Evolutionary conservation across 2,797 vertebrate species (phyloP).

Genomic region (Bradypodion pumilum): DNA sequence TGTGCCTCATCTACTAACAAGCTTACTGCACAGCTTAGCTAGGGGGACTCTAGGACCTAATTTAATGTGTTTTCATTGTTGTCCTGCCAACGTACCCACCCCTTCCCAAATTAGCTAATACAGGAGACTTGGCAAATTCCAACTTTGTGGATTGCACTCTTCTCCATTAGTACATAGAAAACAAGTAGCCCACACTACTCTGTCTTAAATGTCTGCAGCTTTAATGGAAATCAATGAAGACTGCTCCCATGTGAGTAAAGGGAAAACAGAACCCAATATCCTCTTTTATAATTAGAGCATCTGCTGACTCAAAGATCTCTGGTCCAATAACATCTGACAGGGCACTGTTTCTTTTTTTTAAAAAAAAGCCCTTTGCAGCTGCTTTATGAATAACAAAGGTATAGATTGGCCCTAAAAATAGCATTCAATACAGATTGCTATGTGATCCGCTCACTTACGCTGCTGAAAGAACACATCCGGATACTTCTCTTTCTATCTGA

Average conservation of each 20-base stretch:
- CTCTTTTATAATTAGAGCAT: slow-evolving; percentile 16
- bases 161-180: background rate
- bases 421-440: slow-evolving; percentile 10
- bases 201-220: slow-evolving; percentile 11
- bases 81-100: too few relatives aligned
- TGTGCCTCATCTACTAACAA: background rate
- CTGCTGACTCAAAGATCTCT: slow-evolving; percentile 7
- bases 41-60: background rate
- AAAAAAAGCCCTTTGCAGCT: slow-evolving; percentile 15
- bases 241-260: background rate
- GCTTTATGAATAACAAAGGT: slow-evolving; percentile 29
- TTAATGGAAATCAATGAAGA: slow-evolving; percentile 22
- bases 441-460: slow-evolving; percentile 73
- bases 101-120: background rate
- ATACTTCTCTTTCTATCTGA: slow-evolving; percentile 73
- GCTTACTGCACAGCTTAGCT: background rate
- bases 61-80: background rate
- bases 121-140: background rate
- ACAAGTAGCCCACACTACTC: background rate
- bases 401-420: slow-evolving; percentile 35
- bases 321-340: slow-evolving; percentile 24
- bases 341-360: slow-evolving; percentile 3
- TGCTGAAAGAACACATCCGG: slow-evolving; percentile 74
- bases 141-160: background rate
- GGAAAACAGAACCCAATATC: slow-evolving; percentile 12